Base-by-base conservation (phyloP, 2,113 vertebrate genomes). In the Varanus salvator region DNA sequence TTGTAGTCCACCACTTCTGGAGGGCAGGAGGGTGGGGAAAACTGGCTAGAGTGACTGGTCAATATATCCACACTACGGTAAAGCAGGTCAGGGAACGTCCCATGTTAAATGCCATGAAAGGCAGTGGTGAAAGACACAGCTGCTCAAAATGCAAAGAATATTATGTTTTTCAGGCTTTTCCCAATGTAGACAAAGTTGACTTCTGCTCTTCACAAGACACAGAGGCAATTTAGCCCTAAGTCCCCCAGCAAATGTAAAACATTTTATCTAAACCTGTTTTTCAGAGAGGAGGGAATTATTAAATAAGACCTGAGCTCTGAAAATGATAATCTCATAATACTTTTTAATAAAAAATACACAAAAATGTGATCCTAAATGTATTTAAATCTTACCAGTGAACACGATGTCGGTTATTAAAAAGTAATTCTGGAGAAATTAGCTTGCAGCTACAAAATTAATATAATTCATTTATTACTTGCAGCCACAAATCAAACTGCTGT, bases 381-480 rank as follows among this genome's bases (percentile, higher is more conserved):
- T 96, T 97, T 97, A 97, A 97, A 96, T 97, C 92, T 97, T 96
- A 96, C 86, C 93, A 95, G 93, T n/a, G 90, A 98, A 97, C 96
- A 97, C 93, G 95, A 96, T 96, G 94, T 94, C 93, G 90, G 96
- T 97, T 97, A 97, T 97, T 97, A 97, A 97, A 97, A 97, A 95
- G 96, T 97, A 96, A 97, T 97, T 97, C 96, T 94, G 93, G 89
- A 96, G 95, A 97, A 97, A 97, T 97, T 96, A 97, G 95, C 96
- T 97, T 96, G 95, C 94, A 97, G 95, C 96, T 96, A 97, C 96
- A 96, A 97, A 97, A 97, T 97, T 97, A 97, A 97, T 97, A 96
- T 97, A 97, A 97, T 97, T 97, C 95, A 97, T 97, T 97, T 97
- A 97, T 97, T 97, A 97, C 96, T 97, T 96, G 95, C 96, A 97